Evolutionary conservation across 2,113 vertebrate species (phyloP).

Genomic region (Corythornis madagascariensis): DNA sequence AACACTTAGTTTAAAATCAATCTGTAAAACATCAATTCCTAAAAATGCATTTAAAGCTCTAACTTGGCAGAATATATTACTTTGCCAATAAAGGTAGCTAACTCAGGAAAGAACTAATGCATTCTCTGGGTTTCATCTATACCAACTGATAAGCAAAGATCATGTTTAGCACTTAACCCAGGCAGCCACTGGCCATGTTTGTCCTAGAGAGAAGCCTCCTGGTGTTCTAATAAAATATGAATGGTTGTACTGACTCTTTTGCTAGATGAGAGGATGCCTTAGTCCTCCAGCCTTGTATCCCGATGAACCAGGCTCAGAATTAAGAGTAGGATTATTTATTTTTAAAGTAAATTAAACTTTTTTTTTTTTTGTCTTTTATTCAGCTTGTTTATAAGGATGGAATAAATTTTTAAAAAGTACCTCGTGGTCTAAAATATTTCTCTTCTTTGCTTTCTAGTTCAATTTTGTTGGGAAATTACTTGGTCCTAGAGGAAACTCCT

Average conservation of each 20-base stretch:
- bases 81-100: not conserved
- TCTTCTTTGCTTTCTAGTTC: conserved; percentile 84
- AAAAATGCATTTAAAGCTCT: not conserved
- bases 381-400: not conserved
- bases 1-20: not conserved
- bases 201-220: not conserved
- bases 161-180: not conserved
- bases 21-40: not conserved
- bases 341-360: not conserved
- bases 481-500: conserved; percentile 97
- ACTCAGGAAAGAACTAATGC: not conserved
- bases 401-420: not conserved
- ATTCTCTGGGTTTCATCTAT: not conserved
- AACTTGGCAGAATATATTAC: not conserved
- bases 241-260: not conserved
- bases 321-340: not conserved
- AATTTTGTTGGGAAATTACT: conserved; percentile 99
- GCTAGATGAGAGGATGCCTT: not conserved
- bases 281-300: not conserved
- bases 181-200: not conserved
- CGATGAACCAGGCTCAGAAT: not conserved
- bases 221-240: not conserved
- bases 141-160: not conserved
- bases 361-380: not conserved
- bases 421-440: not conserved